Evolutionary conservation across 2,888 invertebrate species (phyloP), one percentile per base, ranked within the genome.

Genomic region (Eilema caniola): DNA sequence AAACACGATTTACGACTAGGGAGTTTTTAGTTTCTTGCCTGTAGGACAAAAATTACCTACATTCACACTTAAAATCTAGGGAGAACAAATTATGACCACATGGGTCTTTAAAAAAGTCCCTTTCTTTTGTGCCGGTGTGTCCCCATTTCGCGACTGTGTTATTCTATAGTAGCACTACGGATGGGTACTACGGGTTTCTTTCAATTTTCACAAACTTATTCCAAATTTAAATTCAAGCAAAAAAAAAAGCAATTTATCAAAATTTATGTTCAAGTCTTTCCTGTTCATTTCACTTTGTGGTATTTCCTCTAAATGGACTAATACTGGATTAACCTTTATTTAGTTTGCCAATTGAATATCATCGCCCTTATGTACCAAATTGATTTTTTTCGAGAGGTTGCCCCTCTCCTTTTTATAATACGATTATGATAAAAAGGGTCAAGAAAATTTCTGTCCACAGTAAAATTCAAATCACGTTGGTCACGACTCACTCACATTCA

Each of bases 401-500:
- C 7, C 31, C 33, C 41, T 37, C 25, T 64, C 25, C 72, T 74
- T 65, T 69, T 76, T 72, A 68, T 73, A 72, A 77, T 77, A 79
- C 78, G 77, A 85, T 89, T 88, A 89, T 89, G 88, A 87, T 90
- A 88, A 90, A 85, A 86, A 89, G 85, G 87, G 83, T 89, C 89
- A 89, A 89, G 90, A 89, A 92, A 89, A 89, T 86, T 87, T 85
- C 88, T 81, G 86, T 83, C 83, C 84, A 78, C 83, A 90, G 93
- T 92, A 91, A 91, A 91, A 95, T 94, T 93, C 95, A 82, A 86
- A 88, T 89, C 95, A 95, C 95, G 95, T 93, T 78, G 80, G 87
- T 88, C 92, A 93, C 94, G 94, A 92, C 88, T 88, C 91, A 88
- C 93, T 93, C 93, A 90, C 94, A 93, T 93, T 92, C 91, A 91